A percentile compares a stretch with the other conserved stretches of the same genome.
Conservation (phyloP, 2,113 vertebrate species). For the Cavia porcellus region DNA sequence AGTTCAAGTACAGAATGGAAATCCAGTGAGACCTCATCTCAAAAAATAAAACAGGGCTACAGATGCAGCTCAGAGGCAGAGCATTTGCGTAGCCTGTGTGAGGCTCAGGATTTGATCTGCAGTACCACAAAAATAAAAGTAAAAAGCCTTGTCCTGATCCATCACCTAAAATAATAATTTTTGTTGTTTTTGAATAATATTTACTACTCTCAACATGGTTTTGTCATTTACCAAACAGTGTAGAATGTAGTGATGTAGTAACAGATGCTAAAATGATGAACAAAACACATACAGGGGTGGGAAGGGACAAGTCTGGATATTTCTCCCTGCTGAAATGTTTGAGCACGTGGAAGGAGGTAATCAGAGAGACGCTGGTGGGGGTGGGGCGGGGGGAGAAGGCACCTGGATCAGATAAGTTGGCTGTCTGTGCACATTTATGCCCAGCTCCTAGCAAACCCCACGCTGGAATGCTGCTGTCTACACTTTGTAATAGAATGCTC, state of each 20-base stretch:
- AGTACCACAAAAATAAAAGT: background rate
- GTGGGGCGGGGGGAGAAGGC: background rate
- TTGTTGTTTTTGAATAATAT: slow-evolving; percentile 6
- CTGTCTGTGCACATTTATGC: background rate
- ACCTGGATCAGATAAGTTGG: background rate
- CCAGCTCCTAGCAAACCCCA: background rate
- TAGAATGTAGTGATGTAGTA: background rate
- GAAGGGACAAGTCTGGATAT: background rate
- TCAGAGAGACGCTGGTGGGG: background rate
- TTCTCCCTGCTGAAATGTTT: background rate
- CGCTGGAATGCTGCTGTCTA: background rate
- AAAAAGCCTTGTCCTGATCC: background rate
- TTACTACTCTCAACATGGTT: background rate
- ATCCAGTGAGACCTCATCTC: background rate
- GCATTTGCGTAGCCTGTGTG: background rate
- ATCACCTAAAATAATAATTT: background rate
- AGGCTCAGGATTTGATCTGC: background rate
- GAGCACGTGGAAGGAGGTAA: background rate
- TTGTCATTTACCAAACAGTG: background rate
- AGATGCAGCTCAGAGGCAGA: background rate
- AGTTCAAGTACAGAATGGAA: background rate
- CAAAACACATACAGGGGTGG: background rate
- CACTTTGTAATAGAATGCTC: background rate
- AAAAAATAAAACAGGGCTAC: background rate
- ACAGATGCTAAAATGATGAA: background rate